These are phyloP conservation scores for Troides aeacus DNA, from an alignment of 2,888 invertebrate species.

Conservation along the genomic window DNA sequence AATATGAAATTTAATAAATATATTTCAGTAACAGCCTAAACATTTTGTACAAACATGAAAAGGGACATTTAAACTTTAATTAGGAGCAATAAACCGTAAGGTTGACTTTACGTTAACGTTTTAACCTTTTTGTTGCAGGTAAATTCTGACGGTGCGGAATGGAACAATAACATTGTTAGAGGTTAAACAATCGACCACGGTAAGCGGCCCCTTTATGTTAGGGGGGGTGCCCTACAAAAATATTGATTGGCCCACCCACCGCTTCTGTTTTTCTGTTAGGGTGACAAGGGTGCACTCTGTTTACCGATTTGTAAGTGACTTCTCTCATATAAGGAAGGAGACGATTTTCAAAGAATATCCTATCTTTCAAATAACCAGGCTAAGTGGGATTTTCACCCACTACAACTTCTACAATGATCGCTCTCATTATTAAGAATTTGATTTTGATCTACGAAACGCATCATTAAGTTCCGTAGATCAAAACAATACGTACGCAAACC, in stretches of 20 bases:
- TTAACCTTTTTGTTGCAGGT: conserved; percentile 39
- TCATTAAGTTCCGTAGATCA: too few species aligned
- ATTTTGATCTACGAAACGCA: too few species aligned
- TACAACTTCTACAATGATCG: too few species aligned
- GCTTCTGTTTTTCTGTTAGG: conserved; percentile 1
- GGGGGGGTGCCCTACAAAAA: conserved; percentile 17
- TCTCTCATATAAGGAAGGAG: too few species aligned
- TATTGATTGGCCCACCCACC: conserved; percentile 11
- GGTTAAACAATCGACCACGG: conserved; percentile 23
- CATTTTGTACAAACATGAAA: neutral
- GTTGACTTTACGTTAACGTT: conserved; percentile 27
- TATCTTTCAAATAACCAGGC: too few species aligned
- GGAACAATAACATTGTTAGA: conserved; percentile 27
- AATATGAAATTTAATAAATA: neutral
- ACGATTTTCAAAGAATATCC: too few species aligned
- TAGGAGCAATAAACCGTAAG: conserved; percentile 13
- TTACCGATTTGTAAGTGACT: too few species aligned
- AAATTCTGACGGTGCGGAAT: conserved; percentile 30
- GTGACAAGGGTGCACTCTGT: neutral
- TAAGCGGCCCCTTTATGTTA: conserved; percentile 2
- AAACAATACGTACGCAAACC: too few species aligned
- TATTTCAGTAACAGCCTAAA: neutral
- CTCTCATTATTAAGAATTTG: too few species aligned
- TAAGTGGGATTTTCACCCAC: too few species aligned
- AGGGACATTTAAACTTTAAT: conserved; percentile 5